A percentile compares a stretch with the other conserved stretches of the same genome.
Conservation (phyloP, 2,888 invertebrate genomes). For the Atrina japonica region DNA sequence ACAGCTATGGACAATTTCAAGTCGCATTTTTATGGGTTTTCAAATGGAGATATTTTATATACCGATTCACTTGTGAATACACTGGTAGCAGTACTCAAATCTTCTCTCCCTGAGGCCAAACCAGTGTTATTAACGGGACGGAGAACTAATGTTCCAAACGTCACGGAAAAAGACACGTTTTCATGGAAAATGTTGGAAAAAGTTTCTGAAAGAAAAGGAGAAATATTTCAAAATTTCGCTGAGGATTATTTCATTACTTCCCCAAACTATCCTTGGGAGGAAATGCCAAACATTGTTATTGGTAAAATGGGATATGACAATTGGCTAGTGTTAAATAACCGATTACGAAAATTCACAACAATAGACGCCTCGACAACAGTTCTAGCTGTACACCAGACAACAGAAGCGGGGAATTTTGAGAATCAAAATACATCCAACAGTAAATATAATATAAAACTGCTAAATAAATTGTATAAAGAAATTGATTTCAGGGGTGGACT, state of each 20-base stretch:
- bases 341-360: slow-evolving; percentile 30
- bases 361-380: slow-evolving; percentile 51
- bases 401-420: slow-evolving; percentile 42
- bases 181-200: slow-evolving; percentile 8
- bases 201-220: slow-evolving; percentile 28
- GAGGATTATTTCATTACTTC: slow-evolving; percentile 55
- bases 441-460: slow-evolving; percentile 29
- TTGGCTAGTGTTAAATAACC: slow-evolving; percentile 48
- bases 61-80: slow-evolving; percentile 21
- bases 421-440: slow-evolving; percentile 18
- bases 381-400: slow-evolving; percentile 55
- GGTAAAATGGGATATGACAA: slow-evolving; percentile 54
- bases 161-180: slow-evolving; percentile 17
- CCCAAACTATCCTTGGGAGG: slow-evolving; percentile 51
- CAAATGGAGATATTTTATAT: slow-evolving; percentile 52
- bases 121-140: slow-evolving; percentile 30
- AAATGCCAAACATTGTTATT: slow-evolving; percentile 53
- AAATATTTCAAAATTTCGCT: slow-evolving; percentile 36
- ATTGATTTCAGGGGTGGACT: slow-evolving; percentile 27
- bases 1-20: slow-evolving; percentile 30
- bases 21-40: slow-evolving; percentile 45
- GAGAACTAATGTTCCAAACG: slow-evolving; percentile 38
- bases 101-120: background rate
- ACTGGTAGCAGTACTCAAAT: background rate
- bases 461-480: slow-evolving; percentile 22